These are phyloP conservation scores for Pilophorus perplexus DNA, from an alignment of 2,888 invertebrate genomes.

Conservation along the genomic window DNA sequence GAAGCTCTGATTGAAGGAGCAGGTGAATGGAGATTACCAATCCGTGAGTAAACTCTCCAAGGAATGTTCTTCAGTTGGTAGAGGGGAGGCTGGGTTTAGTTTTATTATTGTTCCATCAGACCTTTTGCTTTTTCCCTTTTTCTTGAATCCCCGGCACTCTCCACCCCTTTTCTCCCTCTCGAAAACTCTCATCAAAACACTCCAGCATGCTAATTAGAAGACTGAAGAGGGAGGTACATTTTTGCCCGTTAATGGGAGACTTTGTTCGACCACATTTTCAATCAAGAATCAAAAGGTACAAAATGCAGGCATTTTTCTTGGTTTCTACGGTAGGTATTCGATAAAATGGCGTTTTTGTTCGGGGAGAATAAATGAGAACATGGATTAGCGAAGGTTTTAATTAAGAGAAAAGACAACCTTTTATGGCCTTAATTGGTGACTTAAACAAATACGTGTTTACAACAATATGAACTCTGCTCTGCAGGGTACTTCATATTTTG, in stretches of 20 bases:
- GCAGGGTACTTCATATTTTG: no score
- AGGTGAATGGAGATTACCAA: conserved; percentile 15
- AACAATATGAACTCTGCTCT: no score
- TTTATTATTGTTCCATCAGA: conserved; percentile 6
- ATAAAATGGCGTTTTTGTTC: no score
- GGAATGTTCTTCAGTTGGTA: background rate
- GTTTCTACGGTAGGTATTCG: no score
- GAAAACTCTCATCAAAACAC: conserved; percentile 6
- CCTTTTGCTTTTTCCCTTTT: conserved; percentile 1
- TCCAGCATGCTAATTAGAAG: conserved; percentile 7
- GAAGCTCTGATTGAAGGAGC: conserved; percentile 16
- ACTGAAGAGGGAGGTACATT: no score
- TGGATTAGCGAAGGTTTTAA: conserved; percentile 8
- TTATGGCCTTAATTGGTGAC: no score
- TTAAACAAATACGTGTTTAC: no score
- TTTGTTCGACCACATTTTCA: no score
- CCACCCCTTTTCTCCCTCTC: background rate
- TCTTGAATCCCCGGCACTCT: background rate
- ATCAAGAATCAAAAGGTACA: no score
- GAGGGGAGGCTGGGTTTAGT: conserved; percentile 1
- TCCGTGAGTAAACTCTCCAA: conserved; percentile 13
- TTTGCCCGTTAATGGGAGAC: no score
- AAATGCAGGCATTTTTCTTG: no score
- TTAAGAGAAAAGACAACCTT: no score
- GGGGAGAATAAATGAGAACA: background rate